Base-by-base conservation (phyloP, 2,888 invertebrate genomes). In the Lathronympha strigana region DNA sequence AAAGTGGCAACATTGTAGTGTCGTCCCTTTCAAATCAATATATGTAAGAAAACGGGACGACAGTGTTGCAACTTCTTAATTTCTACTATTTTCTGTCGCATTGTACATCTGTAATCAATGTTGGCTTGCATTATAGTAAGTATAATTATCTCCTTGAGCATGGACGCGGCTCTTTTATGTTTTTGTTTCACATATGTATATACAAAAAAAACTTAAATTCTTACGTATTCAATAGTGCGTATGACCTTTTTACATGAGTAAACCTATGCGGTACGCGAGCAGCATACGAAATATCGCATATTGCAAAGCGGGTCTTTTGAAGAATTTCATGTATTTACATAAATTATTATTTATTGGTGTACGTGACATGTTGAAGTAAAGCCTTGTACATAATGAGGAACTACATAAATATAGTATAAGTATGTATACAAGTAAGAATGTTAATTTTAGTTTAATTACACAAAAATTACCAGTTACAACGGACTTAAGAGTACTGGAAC, bases 291-390 rank as follows among this genome's bases (percentile, higher is more conserved):
- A 47, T 33, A 43, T 40, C 53, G 61, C 38, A 62, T 54, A 62
- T 62, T 36, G 54, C 36, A 62, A 61, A 51, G 50, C 64, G 64
- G 64, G 17, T 9, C 63, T 58, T 60, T 64, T 60, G 58, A 64
- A 53, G 51, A 51, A 60, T 51, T 64, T 53, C 45, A 64, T 58
- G 51, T 38, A 64, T 64, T 53, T 64, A 64, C 64, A 60, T 64
- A 64, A 51, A 64, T 64, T 51, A 64, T 64, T 51, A 28, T 64
- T 43, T 45, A 19, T 53, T 36, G 43, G 28, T 57, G 58, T 43
- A 53, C 51, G 64, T 64, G 51, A 58, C 43, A 23, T 33, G 54
- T 38, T 51, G 36, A 58, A 64, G 31, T 53, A 58, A 51, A 57
- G 57, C n/a, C 19, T n/a, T 1, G 57, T 31, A 4, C 19, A 23